Evolutionary conservation across 2,888 invertebrate species (phyloP).

Genomic region (Pantelozetes paolii): DNA sequence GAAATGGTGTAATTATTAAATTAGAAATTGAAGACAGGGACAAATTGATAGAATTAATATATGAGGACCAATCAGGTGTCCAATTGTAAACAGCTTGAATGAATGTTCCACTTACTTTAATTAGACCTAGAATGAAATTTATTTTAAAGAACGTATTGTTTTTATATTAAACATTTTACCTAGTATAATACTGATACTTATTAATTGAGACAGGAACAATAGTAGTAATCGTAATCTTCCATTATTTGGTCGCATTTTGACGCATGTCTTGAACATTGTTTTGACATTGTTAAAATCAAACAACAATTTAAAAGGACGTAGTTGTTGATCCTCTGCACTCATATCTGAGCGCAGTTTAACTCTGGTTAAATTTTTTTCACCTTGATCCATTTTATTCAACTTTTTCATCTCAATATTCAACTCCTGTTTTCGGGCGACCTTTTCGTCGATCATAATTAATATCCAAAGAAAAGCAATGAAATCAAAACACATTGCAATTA

Average conservation of each 20-base stretch:
- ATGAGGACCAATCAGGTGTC: neutral
- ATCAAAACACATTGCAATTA: neutral
- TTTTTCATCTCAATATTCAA: constrained; percentile 2
- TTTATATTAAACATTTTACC: neutral
- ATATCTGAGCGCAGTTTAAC: neutral
- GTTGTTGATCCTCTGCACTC: neutral
- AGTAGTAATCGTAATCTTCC: neutral
- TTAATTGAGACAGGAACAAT: neutral
- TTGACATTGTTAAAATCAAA: neutral
- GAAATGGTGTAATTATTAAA: neutral
- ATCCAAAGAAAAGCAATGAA: neutral
- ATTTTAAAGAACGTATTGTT: neutral
- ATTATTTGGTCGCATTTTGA: neutral
- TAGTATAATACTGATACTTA: too few species aligned
- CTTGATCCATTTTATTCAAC: neutral
- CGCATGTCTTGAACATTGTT: neutral
- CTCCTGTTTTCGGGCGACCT: neutral
- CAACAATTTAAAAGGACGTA: neutral
- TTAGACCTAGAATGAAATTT: neutral
- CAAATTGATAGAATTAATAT: neutral
- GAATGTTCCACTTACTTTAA: neutral
- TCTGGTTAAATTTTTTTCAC: neutral
- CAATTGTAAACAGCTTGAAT: neutral
- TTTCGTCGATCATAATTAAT: neutral
- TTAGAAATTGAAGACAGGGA: neutral